Percentiles rank a stretch among this genome's conserved stretches.
phyloP scores from a whole-genome alignment of 2,113 vertebrate species.

The Myxocyprinus asiaticus region DNA sequence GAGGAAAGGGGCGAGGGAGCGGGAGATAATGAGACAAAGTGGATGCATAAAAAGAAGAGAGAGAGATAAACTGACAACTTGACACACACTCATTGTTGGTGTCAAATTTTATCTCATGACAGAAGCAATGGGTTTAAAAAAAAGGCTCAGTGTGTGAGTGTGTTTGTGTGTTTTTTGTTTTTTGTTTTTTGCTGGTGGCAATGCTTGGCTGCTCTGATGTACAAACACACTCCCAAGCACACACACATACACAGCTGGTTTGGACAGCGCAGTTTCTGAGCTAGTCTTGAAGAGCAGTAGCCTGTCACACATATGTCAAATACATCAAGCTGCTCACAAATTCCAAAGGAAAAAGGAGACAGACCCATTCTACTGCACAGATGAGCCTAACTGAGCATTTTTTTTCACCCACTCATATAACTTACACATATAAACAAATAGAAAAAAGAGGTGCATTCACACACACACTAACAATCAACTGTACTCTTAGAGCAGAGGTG shows the following conservation, averaged over 20 bases:
- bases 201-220: conserved; percentile 47
- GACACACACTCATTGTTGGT: conserved; percentile 73
- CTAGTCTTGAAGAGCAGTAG: conserved; percentile 74
- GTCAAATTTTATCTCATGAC: conserved; percentile 77
- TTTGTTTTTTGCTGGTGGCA: conserved; percentile 40
- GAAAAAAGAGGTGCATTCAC: conserved; percentile 7
- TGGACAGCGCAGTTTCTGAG: conserved; percentile 69
- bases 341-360: conserved; percentile 74
- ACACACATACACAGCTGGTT: conserved; percentile 75
- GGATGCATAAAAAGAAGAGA: conserved; percentile 35
- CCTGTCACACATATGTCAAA: conserved; percentile 87
- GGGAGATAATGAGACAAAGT: conserved; percentile 42
- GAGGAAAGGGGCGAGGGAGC: neutral
- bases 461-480: neutral
- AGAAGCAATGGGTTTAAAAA: conserved; percentile 80
- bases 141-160: conserved; percentile 59
- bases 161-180: conserved; percentile 60
- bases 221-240: conserved; percentile 49
- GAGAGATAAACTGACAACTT: conserved; percentile 69
- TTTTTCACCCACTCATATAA: conserved; percentile 49
- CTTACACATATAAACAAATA: conserved; percentile 34
- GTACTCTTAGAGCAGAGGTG: neutral
- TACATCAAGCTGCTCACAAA: conserved; percentile 84
- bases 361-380: conserved; percentile 67
- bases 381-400: conserved; percentile 58